Evolutionary conservation across 2,113 vertebrate genomes (phyloP).

Genomic region (Corydoras sp.): DNA sequence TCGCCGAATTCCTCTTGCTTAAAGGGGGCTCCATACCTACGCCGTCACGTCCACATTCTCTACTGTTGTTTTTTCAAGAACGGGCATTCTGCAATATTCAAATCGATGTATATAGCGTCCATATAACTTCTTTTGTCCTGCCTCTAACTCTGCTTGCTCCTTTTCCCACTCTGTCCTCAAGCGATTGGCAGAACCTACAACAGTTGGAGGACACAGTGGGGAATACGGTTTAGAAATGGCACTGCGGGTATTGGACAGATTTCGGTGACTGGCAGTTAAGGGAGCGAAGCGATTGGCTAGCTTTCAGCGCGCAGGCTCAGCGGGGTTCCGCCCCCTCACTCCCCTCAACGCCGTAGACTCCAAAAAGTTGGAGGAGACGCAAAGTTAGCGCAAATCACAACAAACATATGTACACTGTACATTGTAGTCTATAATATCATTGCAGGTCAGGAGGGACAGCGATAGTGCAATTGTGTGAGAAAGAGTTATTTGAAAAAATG

Average conservation of each 20-base stretch:
- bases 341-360: conserved; percentile 63
- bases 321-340: conserved; percentile 83
- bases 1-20: conserved; percentile 89
- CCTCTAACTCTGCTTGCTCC: conserved; percentile 87
- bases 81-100: conserved; percentile 83
- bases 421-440: too few relatives aligned
- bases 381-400: conserved; percentile 68
- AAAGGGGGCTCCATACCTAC: conserved; percentile 91
- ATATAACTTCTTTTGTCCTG: conserved; percentile 96
- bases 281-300: conserved; percentile 89
- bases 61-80: conserved; percentile 68
- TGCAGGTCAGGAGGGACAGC: too few relatives aligned
- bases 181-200: conserved; percentile 95
- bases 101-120: conserved; percentile 75
- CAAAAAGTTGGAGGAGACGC: conserved; percentile 80
- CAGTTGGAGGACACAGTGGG: conserved; percentile 88
- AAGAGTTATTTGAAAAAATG: too few relatives aligned
- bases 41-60: conserved; percentile 74
- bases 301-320: conserved; percentile 86
- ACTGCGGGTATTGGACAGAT: conserved; percentile 93
- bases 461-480: too few relatives aligned
- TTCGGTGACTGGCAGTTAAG: conserved; percentile 91
- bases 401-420: too few relatives aligned
- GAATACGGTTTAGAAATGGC: conserved; percentile 87
- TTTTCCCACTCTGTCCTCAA: conserved; percentile 89